Percentiles rank a stretch among this genome's conserved stretches.
These are phyloP conservation scores for Mus minutoides DNA, from an alignment of 2,797 vertebrate species.

Conservation along the genomic window DNA sequence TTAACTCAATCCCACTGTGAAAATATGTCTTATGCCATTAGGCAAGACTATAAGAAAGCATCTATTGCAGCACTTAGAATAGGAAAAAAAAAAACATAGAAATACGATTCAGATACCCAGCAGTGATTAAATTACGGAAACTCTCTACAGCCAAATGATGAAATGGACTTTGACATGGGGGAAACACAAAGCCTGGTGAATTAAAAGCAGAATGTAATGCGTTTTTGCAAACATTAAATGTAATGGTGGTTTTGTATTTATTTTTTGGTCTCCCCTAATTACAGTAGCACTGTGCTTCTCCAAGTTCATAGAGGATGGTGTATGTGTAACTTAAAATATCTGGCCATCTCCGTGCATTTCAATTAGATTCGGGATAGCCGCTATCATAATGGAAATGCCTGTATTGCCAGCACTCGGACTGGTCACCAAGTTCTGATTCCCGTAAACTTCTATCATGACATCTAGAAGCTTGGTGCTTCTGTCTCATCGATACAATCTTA, in stretches of 20 bases:
- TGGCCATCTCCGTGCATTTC: background rate
- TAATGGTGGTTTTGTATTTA: background rate
- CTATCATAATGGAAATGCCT: background rate
- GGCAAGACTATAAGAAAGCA: constrained; percentile 25
- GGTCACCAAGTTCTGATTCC: background rate
- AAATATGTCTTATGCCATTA: constrained; percentile 51
- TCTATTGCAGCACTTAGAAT: background rate
- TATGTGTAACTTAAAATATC: background rate
- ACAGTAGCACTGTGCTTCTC: constrained; percentile 26
- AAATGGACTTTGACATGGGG: constrained; percentile 39
- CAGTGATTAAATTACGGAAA: constrained; percentile 55
- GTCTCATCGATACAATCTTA: background rate
- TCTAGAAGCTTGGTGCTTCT: background rate
- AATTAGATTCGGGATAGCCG: background rate
- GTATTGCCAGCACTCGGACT: background rate
- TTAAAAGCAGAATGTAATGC: constrained; percentile 50
- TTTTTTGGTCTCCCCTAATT: background rate
- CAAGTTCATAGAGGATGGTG: background rate
- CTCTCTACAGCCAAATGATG: constrained; percentile 26
- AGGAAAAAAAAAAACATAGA: constrained; percentile 57
- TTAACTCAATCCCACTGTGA: constrained; percentile 57
- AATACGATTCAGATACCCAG: constrained; percentile 50
- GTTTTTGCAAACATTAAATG: constrained; percentile 54
- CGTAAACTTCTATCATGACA: background rate
- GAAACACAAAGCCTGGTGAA: constrained; percentile 49